Percentiles rank a stretch among this genome's conserved stretches.
Evolutionary conservation across 92 coral and sea anemone species (phyloP).

Genomic region (Actinernus sp.): DNA sequence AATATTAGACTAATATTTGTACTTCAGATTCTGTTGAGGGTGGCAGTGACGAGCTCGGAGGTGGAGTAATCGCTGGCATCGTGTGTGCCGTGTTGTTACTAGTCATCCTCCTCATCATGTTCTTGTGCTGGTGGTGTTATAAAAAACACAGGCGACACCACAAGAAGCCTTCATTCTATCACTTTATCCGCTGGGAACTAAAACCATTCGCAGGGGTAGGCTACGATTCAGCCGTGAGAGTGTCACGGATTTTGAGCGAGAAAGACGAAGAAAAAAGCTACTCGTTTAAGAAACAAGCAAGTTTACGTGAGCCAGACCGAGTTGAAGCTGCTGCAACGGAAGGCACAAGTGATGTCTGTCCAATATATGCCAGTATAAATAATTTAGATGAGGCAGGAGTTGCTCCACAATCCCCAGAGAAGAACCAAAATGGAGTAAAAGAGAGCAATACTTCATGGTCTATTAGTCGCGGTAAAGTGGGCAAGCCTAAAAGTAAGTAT

Average conservation of each 20-base stretch:
- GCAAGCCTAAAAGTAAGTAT: slow-evolving; percentile 43
- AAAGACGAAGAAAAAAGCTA: slow-evolving; percentile 43
- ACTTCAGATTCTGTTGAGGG: not conserved
- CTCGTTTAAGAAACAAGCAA: slow-evolving; percentile 20
- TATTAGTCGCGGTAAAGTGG: slow-evolving; percentile 8
- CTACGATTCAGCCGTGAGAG: too few relatives aligned
- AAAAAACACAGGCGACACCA: slow-evolving; percentile 53
- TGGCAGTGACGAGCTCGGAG: slow-evolving; percentile 9
- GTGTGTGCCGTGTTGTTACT: slow-evolving; percentile 75
- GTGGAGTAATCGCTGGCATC: slow-evolving; percentile 76
- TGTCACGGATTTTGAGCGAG: slow-evolving; percentile 60
- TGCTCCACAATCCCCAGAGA: not conserved
- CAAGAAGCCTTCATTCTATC: slow-evolving; percentile 70
- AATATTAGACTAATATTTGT: too few relatives aligned
- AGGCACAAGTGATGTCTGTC: too few relatives aligned
- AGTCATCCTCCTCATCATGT: slow-evolving; percentile 46
- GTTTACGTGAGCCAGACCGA: not conserved
- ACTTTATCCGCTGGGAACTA: slow-evolving; percentile 80
- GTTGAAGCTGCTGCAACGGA: slow-evolving; percentile 30
- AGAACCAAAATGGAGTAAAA: not conserved
- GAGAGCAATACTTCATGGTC: not conserved
- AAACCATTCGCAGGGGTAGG: slow-evolving; percentile 61
- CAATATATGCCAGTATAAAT: slow-evolving; percentile 78
- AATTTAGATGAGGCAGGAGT: slow-evolving; percentile 29
- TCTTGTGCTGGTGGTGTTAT: slow-evolving; percentile 76